Evolutionary conservation across 2,888 invertebrate species (phyloP), one percentile per base, ranked within the genome.

Genomic region (Litoditis marina): DNA sequence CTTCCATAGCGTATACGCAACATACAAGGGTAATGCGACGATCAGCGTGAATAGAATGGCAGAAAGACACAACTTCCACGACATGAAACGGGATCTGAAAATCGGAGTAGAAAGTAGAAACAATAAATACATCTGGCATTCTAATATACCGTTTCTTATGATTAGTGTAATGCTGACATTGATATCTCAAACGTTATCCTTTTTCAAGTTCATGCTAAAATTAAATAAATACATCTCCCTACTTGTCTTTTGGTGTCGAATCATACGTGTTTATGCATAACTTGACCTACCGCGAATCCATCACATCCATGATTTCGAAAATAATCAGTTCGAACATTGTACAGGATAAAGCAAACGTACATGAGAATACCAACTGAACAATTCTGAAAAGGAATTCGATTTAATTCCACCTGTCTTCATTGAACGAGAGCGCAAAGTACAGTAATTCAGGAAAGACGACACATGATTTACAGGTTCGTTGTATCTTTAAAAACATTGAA

Each of bases 241-340:
- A n/a, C n/a, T n/a, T n/a, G n/a, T n/a, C n/a, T n/a, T n/a, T n/a
- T n/a, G n/a, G n/a, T n/a, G n/a, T n/a, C n/a, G n/a, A n/a, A n/a
- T n/a, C n/a, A n/a, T n/a, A n/a, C n/a, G n/a, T n/a, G n/a, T n/a
- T n/a, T n/a, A n/a, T 6, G 27, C n/a, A 5, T 27, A 3, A n/a
- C 51, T 59, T 39, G 11, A 39, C 39, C 6, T 58, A 94, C 91
- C 91, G 91, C 25, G 92, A 89, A 83, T 94, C 92, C 69, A 98
- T 86, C 72, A 94, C 89, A 32, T 91, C 94, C 65, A 95, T 87
- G 74, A 98, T 98, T 87, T 99, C 98, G 86, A 99, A 99, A 83
- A 99, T 99, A 67, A 98, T 96, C 63, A 98, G 86, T 84, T 98
- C 96, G 85, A 98, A 99, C 93, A 98, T 94, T 2, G 94, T 93